A percentile compares a stretch with the other conserved stretches of the same genome.
These are phyloP conservation scores for Phylloscopus collybita DNA, from an alignment of 2,797 vertebrate species.

Conservation along the genomic window DNA sequence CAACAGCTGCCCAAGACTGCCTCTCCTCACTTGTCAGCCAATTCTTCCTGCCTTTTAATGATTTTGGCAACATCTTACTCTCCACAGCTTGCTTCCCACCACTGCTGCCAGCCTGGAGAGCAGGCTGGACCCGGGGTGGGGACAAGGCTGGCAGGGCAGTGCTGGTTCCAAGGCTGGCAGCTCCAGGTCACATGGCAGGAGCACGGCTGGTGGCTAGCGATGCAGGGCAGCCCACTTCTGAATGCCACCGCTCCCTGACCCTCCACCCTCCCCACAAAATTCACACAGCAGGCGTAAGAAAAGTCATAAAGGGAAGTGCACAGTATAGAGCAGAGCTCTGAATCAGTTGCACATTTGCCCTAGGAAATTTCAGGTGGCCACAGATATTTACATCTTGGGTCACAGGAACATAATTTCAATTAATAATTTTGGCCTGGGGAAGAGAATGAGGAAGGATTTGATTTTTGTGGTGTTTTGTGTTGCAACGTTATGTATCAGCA, in stretches of 20 bases:
- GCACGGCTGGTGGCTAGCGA: rapidly evolving
- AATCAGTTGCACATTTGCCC: background rate
- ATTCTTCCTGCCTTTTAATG: constrained; percentile 41
- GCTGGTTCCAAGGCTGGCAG: background rate
- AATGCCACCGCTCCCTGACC: background rate
- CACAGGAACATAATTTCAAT: background rate
- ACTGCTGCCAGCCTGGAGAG: constrained; percentile 16
- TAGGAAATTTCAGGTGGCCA: background rate
- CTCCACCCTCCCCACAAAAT: background rate
- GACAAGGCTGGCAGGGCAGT: background rate
- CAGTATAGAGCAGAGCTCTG: background rate
- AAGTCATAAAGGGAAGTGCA: background rate
- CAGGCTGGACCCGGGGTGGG: background rate
- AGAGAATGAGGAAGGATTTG: background rate
- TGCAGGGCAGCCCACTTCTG: background rate
- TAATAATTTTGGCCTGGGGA: background rate
- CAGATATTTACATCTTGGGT: background rate
- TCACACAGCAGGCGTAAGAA: rapidly evolving
- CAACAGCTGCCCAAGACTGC: constrained; percentile 44
- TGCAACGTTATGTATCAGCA: background rate
- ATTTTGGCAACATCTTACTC: constrained; percentile 1
- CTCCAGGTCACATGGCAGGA: background rate
- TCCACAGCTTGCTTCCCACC: constrained; percentile 5
- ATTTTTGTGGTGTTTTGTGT: background rate
- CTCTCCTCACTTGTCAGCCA: constrained; percentile 30